These are phyloP conservation scores for Tokudaia tokunoshimensis DNA, from an alignment of 2,797 vertebrate genomes.

Conservation along the genomic window DNA sequence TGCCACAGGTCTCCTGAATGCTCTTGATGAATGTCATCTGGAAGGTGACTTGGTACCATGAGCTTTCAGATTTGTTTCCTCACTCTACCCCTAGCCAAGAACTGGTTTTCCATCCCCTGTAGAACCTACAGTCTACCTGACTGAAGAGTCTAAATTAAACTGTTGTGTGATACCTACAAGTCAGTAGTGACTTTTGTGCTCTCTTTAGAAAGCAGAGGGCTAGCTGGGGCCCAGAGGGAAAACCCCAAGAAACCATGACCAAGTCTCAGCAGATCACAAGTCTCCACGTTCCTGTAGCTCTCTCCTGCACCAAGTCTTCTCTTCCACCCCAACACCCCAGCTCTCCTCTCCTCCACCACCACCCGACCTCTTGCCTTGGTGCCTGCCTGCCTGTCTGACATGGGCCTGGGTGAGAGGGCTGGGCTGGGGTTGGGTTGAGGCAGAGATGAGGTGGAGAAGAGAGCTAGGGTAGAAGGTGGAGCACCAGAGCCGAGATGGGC, in stretches of 20 bases:
- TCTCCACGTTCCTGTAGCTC: not conserved
- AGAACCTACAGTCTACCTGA: accelerated
- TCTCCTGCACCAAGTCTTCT: not conserved
- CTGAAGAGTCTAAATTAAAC: not conserved
- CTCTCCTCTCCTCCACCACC: not conserved
- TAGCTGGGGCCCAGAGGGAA: not conserved
- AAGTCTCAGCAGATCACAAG: not conserved
- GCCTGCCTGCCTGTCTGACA: not conserved
- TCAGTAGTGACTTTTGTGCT: not conserved
- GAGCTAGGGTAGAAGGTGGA: not conserved
- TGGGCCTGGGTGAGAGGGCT: accelerated
- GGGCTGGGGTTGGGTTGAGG: not conserved
- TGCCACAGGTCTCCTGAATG: not conserved
- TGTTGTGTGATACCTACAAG: accelerated
- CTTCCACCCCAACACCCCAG: not conserved
- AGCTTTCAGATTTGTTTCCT: not conserved
- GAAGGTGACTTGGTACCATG: not conserved
- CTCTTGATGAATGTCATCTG: not conserved
- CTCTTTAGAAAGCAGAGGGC: too few species aligned
- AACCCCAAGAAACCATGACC: not conserved
- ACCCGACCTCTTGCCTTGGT: not conserved
- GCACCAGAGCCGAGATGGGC: not conserved
- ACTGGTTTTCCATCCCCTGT: not conserved
- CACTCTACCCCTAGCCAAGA: not conserved
- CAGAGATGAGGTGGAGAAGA: not conserved